Base-by-base conservation (phyloP, 2,113 vertebrate species). In the Prionailurus viverrinus region DNA sequence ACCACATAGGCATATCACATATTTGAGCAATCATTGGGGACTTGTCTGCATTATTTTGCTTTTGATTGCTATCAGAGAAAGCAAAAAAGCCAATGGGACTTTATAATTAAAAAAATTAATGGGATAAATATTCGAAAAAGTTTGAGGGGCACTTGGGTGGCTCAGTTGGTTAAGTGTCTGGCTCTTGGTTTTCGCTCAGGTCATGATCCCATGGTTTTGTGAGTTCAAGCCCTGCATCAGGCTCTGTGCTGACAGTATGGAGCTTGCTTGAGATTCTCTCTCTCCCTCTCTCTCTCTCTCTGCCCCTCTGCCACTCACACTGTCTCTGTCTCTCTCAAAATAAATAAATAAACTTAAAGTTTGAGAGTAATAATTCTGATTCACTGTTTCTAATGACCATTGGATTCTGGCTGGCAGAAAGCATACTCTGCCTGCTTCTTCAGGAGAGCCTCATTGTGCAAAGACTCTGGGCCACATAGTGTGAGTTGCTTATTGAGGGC, bases 401-500 rank as follows among this genome's bases (percentile, higher is more conserved):
- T 93, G 66, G 53, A 81, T 95, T 36, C 61, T n/a, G 69, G 88
- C 51, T 80, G 33, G 4, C 36, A 91, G 78, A 80, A 96, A 27
- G 53, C 74, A 84, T n/a, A 4, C 21, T 16, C 27, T 71, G 10
- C 21, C 33, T 84, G 21, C 21, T 84, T 93, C 85, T 63, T 88
- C 33, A 87, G 81, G 88, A 68, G 12, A 82, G 18, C 41, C 27
- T n/a, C 4, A 55, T 58, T 69, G 55, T 87, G 73, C 7, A 14
- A 78, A 78, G 74, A 81, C 55, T 89, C 89, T 51, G 82, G 78
- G 48, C 61, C 53, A 94, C 73, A 39, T 25, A 92, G 66, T 79
- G 81, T 63, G 93, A 91, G 73, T 36, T 91, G 82, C 84, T 97
- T 95, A 96, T 91, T 95, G 61, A 87, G 78, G 58, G 65, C 91